Base-by-base conservation (phyloP, 2,888 invertebrate species). In the Ametastegia equiseti region DNA sequence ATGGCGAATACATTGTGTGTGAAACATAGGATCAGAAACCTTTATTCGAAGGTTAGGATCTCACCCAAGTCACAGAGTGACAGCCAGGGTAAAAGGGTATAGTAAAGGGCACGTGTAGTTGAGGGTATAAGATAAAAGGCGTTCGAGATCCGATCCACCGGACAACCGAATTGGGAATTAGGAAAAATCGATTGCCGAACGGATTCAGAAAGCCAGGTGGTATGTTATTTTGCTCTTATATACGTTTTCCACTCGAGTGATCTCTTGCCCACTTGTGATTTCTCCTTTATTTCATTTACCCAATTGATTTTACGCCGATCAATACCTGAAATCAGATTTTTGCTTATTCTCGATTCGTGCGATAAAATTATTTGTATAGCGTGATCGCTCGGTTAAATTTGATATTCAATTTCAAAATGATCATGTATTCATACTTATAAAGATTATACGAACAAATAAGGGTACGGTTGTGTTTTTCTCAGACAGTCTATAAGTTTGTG, bases 101-200 rank as follows among this genome's bases (percentile, higher is more conserved):
- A 39, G 19, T 39, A 67, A 67, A 39, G 67, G 36, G 39, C 39
- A 19, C 36, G 39, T 42, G 39, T 42, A 36, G 67, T 39, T 39
- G 19, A 19, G 67, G 23, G 23, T 47, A n/a, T n/a, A 71, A 71
- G 42, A 30, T 47, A 36, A 47, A 47, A 47, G 47, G 71, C 27
- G 42, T 7, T n/a, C 30, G 47, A 23, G 36, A 30, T 71, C 30
- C 45, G 71, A 30, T 71, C 47, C 4, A 19, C 71, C 45, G 30
- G 27, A 30, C 45, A 47, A 71, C 71, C 71, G 71, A 71, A 71
- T 47, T 47, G 71, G 71, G 71, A 71, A 71, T 71, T 71, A 71
- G 71, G 27, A 65, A 30, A 42, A 71, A 71, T 42, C 45, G 47
- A 71, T 47, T 47, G 23, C 30, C 47, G n/a, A n/a, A 30, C 27